phyloP scores from a whole-genome alignment of 2,797 vertebrate genomes.

The Hypotaenidia okinawae region DNA sequence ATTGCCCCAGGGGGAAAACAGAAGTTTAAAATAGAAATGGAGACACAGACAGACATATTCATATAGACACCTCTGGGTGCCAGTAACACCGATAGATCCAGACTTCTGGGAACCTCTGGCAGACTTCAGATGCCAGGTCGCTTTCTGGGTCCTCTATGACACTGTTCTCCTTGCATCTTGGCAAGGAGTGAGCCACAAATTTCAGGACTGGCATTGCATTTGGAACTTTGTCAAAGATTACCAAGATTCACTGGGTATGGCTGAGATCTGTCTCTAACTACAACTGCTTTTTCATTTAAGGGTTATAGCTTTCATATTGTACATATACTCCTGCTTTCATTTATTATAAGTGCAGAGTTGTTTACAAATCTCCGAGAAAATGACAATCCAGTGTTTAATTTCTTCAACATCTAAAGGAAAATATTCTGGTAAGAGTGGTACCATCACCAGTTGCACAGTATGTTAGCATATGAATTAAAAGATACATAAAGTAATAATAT shows the following conservation, averaged over 20 bases:
- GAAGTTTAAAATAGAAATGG: slow-evolving; percentile 49
- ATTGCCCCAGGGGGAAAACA: neutral
- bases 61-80: slow-evolving; percentile 34
- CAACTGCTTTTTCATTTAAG: neutral
- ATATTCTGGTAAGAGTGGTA: neutral
- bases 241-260: neutral
- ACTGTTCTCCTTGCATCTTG: neutral
- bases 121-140: neutral
- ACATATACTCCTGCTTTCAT: neutral
- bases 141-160: neutral
- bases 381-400: neutral
- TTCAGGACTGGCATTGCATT: neutral
- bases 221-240: neutral
- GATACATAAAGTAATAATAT: neutral
- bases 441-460: neutral
- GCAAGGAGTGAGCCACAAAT: neutral
- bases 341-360: neutral
- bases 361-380: neutral
- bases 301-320: neutral
- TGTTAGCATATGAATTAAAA: neutral
- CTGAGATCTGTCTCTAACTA: neutral
- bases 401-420: neutral
- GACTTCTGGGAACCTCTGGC: slow-evolving; percentile 19
- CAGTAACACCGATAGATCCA: slow-evolving; percentile 32
- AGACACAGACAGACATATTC: slow-evolving; percentile 35